Evolutionary conservation across 1,140 invertebrate species (phyloP), one percentile per base, ranked within the genome.

Genomic region (Pseudobourletiella spinata): DNA sequence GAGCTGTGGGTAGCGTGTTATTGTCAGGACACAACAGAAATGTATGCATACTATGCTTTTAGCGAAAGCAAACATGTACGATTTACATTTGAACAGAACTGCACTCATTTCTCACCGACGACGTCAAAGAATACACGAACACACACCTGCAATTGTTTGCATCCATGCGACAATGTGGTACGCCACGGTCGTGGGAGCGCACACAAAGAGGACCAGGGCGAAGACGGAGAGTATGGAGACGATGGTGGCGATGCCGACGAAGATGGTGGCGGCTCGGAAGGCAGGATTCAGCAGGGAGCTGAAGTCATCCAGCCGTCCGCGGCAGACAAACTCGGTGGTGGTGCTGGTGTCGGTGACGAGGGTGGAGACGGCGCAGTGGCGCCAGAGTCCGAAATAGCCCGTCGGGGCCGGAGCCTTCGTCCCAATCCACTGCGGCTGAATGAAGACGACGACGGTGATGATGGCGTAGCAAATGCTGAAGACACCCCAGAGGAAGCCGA

Each of bases 391-490:
- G 25, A 69, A 71, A 50, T 67, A 68, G 2, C 79, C 81, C 73
- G 84, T 80, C 73, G 83, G 76, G 2, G 35, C 64, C 3, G 64
- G 28, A 76, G 77, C 50, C 73, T 72, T 18, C 72, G 74, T 59
- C 74, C 72, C 65, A 72, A 73, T 50, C 75, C 95, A 98, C 77
- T 98, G 93, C 6, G 94, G 93, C 57, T 95, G 95, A 18, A 96
- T 84, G 74, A 98, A 95, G 0, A 92, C 88, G 18, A 98, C 91
- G 59, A 94, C 85, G 58, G 86, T 86, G 71, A 98, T 95, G 70
- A 98, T 96, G 52, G 91, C 89, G 76, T 93, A 97, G 77, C 94
- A 97, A 72, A 96, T 89, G 56, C 90, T 89, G 74, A 98, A 96
- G 68, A 97, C 89, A 22, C 87, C 93, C 95, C 95, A 98, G 46